Evolutionary conservation across 2,888 invertebrate genomes (phyloP).

Genomic region (Rotaria macrura): DNA sequence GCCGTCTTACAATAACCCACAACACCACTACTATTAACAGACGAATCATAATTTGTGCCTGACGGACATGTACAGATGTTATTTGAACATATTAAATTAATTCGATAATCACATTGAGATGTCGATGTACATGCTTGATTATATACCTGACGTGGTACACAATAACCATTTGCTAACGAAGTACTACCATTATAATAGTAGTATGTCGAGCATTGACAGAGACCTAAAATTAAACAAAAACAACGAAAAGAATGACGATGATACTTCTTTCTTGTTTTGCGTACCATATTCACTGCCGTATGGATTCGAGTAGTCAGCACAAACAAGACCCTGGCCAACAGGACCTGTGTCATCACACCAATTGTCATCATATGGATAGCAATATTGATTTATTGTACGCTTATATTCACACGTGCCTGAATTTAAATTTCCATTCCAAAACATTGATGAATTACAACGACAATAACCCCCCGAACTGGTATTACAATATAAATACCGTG

Average conservation of each 20-base stretch:
- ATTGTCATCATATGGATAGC: background rate
- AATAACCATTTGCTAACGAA: background rate
- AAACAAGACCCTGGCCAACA: background rate
- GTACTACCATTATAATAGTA: background rate
- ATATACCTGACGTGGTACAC: background rate
- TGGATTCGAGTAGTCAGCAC: background rate
- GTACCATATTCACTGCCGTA: constrained; percentile 7
- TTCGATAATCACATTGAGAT: background rate
- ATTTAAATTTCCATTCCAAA: background rate
- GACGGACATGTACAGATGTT: background rate
- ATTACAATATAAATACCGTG: background rate
- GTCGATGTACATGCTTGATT: background rate
- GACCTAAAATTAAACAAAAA: background rate
- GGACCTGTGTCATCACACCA: background rate
- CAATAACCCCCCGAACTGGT: background rate
- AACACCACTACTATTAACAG: background rate
- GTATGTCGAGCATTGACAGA: background rate
- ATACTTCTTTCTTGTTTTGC: background rate
- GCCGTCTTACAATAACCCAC: background rate
- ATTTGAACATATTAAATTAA: background rate
- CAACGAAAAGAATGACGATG: no score
- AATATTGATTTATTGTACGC: constrained; percentile 4
- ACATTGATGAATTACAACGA: background rate
- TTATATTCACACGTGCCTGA: constrained; percentile 3
- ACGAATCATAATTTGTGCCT: background rate